Evolutionary conservation across 1,140 invertebrate species (phyloP).

Genomic region (Drosophila biarmipes): DNA sequence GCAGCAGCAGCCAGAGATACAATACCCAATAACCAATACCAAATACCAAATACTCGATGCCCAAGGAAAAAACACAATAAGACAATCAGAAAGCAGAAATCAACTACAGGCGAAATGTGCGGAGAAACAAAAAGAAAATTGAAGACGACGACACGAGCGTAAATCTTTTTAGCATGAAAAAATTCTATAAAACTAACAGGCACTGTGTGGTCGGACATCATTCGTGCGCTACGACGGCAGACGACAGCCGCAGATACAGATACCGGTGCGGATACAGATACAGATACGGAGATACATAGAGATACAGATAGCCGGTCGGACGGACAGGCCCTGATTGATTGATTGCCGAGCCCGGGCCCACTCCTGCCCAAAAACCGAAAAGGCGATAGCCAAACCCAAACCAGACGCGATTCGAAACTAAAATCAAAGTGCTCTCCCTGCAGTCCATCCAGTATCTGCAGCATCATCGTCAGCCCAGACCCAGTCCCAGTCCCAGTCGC

Average conservation of each 20-base stretch:
- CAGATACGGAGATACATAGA: constrained; percentile 18
- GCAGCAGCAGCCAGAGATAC: constrained; percentile 11
- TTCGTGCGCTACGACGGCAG: constrained; percentile 75
- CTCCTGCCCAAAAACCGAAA: constrained; percentile 42
- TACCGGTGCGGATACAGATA: constrained; percentile 40
- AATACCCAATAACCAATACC: constrained; percentile 26
- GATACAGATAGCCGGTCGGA: constrained; percentile 22
- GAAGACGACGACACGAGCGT: constrained; percentile 80
- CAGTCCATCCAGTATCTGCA: constrained; percentile 22
- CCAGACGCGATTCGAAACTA: constrained; percentile 21
- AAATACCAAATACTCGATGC: constrained; percentile 12
- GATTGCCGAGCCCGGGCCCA: constrained; percentile 57
- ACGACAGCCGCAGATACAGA: constrained; percentile 59
- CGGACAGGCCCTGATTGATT: constrained; percentile 64
- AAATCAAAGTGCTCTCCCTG: constrained; percentile 51
- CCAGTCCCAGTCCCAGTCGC: constrained; percentile 23
- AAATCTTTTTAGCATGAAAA: constrained; percentile 83
- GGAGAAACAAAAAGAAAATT: constrained; percentile 79
- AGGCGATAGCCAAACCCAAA: constrained; percentile 3
- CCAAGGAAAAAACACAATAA: constrained; percentile 32
- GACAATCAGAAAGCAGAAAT: constrained; percentile 26
- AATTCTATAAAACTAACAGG: constrained; percentile 84
- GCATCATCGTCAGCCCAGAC: constrained; percentile 11
- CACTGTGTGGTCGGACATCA: constrained; percentile 77
- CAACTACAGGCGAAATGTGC: constrained; percentile 67